A percentile compares a stretch with the other conserved stretches of the same genome.
Evolutionary conservation across 2,888 invertebrate species (phyloP).

Genomic region (Lasius fuliginosus): DNA sequence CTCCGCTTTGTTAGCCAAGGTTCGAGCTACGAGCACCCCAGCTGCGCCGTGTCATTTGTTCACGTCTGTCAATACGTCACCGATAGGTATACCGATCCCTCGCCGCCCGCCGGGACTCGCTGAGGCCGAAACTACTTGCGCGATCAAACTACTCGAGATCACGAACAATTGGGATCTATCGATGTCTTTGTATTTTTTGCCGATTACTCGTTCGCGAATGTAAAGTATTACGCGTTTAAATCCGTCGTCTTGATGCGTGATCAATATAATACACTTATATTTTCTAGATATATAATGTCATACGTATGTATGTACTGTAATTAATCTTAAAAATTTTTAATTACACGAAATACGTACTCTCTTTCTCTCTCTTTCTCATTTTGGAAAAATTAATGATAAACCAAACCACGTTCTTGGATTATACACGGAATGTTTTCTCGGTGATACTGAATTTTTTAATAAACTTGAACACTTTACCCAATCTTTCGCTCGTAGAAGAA

Average conservation of each 20-base stretch:
- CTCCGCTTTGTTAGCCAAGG: slow-evolving; percentile 74
- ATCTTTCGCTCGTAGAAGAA: background rate
- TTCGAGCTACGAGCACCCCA: slow-evolving; percentile 71
- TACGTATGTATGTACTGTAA: background rate
- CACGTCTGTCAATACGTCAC: slow-evolving; percentile 84
- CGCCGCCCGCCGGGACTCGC: slow-evolving; percentile 49
- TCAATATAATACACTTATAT: background rate
- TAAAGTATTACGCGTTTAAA: background rate
- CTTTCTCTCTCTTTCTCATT: background rate
- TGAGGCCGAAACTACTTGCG: slow-evolving; percentile 58
- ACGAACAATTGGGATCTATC: slow-evolving; percentile 6
- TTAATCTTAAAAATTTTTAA: background rate
- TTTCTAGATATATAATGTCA: background rate
- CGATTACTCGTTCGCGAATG: background rate
- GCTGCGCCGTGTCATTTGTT: slow-evolving; percentile 83
- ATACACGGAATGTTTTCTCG: background rate
- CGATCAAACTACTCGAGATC: slow-evolving; percentile 29
- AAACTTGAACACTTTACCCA: background rate
- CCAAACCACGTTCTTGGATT: background rate
- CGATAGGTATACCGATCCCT: slow-evolving; percentile 71
- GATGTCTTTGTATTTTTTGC: slow-evolving; percentile 15
- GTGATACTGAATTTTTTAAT: background rate
- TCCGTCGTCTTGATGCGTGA: background rate
- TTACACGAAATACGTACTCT: background rate
- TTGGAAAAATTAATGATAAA: background rate